Base-by-base conservation (phyloP, 2,113 vertebrate species). In the Hippocampus abdominalis region DNA sequence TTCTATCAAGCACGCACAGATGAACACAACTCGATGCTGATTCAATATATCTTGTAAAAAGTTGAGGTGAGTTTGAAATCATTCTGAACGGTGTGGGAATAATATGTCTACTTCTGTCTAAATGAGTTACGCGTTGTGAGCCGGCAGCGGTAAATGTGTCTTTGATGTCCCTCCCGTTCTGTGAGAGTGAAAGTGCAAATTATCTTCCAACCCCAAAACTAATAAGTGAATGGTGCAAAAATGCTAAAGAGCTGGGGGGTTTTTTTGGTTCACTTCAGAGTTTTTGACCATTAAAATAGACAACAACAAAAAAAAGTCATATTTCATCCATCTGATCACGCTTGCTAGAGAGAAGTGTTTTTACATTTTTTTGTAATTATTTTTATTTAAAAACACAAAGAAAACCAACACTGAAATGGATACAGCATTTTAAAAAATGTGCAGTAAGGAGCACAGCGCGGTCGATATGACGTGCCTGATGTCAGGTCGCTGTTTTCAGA, bases 401-500 rank as follows among this genome's bases (percentile, higher is more conserved):
- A 20, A 32, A 18, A 49, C 18, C 48, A 1, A 54, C 25, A 3
- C 59, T 64, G 21, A 56, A 1, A 2, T 60, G 65, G 70, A 56
- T 66, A 44, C 29, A 32, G 29, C 29, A 32, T 32, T 60, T 62
- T 69, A 66, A 6, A 6, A 68, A 29, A 83, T 57, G 25, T 25
- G 53, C 51, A 1, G 39, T 59, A 51, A 1, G 39, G 53, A 51
- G 70, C 70, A 64, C 32, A 48, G 42, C 68, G 61, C 62, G 32
- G 2, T 20, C 39, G 36, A 53, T 71, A 18, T 51, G 66, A 21
- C 49, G 10, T 56, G 59, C 4, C 4, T 36, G 32, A 36, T 44
- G 42, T 44, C 42, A 44, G 32, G 32, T 27, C 39, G 61, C 56
- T 39, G 20, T 74, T 54, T 72, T 66, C 46, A 64, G 21, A 73